Base-by-base conservation (phyloP, 64 coral and sea anemone species). In the Pocillopora verrucosa region DNA sequence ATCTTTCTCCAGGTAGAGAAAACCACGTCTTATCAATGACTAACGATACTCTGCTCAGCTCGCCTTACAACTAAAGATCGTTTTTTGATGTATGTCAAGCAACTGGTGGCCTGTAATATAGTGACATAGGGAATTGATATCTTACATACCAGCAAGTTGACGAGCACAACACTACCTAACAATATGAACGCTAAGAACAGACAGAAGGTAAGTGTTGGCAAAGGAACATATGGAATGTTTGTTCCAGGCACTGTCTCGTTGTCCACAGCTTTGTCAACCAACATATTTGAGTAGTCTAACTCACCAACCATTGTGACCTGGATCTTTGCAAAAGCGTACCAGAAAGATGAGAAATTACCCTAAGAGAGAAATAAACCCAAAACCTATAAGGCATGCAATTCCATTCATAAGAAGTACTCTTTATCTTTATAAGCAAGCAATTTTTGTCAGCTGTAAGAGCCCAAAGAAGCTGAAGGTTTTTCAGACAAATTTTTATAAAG, bases 131-230 rank as follows among this genome's bases (percentile, higher is more conserved):
- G 41, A 45, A 45, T 45, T 45, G 41, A 45, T 45, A 2, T 45
- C 6, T 45, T 45, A 87, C 94, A 67, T 59, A 96, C 94, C 90
- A 92, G 16, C 61, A 96, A 87, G 80, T 96, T 96, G 80, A 96
- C 92, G 16, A 96, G 87, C n/a, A 96, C 90, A 26, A 96, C 85
- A 13, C 90, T 88, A 22, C 86, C 91, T 19, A 73, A 75, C 34
- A 96, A 81, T 19, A 96, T 59, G 59, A 96, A 96, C 9, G 80
- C 12, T 20, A 78, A 82, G 67, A 92, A 96, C 6, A 92, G 24
- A 22, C 36, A 16, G 16, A 74, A 78, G 0, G 94, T 96, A 0
- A 96, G 12, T 16, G 30, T 76, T 22, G 91, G 94, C 58, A 96
- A 51, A 36, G 94, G 94, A 22, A 96, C 94, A 12, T 89, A 80